A percentile compares a stretch with the other conserved stretches of the same genome.
Evolutionary conservation across 2,797 vertebrate species (phyloP).

Genomic region (Muraenolepis orangiensis): DNA sequence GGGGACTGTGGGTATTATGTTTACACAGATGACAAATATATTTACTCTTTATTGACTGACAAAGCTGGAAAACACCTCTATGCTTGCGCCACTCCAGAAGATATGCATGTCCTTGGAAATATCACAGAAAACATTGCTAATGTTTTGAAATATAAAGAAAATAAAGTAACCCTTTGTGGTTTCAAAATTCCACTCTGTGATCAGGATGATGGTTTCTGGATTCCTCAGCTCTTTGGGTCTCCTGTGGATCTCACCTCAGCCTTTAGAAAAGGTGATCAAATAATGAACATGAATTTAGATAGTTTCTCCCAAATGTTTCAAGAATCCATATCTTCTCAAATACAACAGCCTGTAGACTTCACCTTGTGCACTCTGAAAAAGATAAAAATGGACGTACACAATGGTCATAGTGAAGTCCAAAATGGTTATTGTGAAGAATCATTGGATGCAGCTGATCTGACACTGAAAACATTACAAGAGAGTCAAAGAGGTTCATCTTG

Average conservation of each 20-base stretch:
- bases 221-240: conserved; percentile 60
- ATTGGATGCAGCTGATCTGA: neutral
- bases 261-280: conserved; percentile 81
- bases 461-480: conserved; percentile 52
- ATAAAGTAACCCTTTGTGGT: conserved; percentile 81
- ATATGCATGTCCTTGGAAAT: conserved; percentile 72
- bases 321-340: conserved; percentile 79
- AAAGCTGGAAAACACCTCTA: conserved; percentile 86
- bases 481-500: conserved; percentile 72
- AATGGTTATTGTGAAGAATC: neutral
- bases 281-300: conserved; percentile 89
- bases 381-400: conserved; percentile 71
- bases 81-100: conserved; percentile 78
- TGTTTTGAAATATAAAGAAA: conserved; percentile 71
- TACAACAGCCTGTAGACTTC: conserved; percentile 85
- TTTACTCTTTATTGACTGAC: conserved; percentile 93
- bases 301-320: conserved; percentile 89
- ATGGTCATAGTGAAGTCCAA: neutral
- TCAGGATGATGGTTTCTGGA: conserved; percentile 73
- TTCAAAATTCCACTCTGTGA: conserved; percentile 84
- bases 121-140: conserved; percentile 72
- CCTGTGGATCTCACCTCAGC: conserved; percentile 86
- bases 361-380: conserved; percentile 83
- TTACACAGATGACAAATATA: conserved; percentile 86
- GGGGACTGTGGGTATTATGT: conserved; percentile 92